These are phyloP conservation scores for Hemithea aestivaria DNA, from an alignment of 2,888 invertebrate genomes.

Conservation along the genomic window DNA sequence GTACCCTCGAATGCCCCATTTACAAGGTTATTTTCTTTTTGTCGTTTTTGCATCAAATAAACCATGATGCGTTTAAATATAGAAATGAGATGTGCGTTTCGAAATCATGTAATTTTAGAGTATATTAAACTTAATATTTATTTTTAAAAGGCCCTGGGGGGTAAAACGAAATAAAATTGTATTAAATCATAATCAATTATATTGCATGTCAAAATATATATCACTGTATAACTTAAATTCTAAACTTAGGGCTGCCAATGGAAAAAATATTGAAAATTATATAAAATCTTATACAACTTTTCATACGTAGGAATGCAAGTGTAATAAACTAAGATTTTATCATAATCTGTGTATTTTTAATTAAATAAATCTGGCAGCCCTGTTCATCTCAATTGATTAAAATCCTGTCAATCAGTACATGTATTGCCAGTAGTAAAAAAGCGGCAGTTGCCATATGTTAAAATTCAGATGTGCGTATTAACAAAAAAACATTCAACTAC, in stretches of 20 bases:
- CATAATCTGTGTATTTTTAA: too few relatives aligned
- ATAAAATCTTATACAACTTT: conserved; percentile 15
- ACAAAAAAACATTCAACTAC: neutral
- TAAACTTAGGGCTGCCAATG: conserved; percentile 19
- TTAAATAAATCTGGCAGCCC: conserved; percentile 2
- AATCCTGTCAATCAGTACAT: conserved; percentile 1
- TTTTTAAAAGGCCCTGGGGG: neutral
- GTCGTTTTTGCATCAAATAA: too few relatives aligned
- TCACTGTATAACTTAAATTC: conserved; percentile 39
- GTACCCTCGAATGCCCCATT: too few relatives aligned
- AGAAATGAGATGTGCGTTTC: too few relatives aligned
- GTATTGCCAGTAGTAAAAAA: conserved; percentile 10
- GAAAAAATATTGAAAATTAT: neutral
- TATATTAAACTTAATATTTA: too few relatives aligned
- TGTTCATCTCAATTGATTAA: conserved; percentile 11
- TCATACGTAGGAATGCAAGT: conserved; percentile 3
- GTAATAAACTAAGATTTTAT: too few relatives aligned
- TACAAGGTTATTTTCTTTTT: too few relatives aligned
- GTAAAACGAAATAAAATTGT: conserved; percentile 37
- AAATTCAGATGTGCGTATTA: conserved; percentile 1
- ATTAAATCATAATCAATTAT: conserved; percentile 38
- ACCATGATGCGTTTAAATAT: too few relatives aligned
- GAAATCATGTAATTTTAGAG: too few relatives aligned
- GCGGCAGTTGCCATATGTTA: conserved; percentile 3
- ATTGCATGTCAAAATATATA: conserved; percentile 54